Evolutionary conservation across 2,797 vertebrate species (phyloP).

Genomic region (Gadopsis marmoratus): DNA sequence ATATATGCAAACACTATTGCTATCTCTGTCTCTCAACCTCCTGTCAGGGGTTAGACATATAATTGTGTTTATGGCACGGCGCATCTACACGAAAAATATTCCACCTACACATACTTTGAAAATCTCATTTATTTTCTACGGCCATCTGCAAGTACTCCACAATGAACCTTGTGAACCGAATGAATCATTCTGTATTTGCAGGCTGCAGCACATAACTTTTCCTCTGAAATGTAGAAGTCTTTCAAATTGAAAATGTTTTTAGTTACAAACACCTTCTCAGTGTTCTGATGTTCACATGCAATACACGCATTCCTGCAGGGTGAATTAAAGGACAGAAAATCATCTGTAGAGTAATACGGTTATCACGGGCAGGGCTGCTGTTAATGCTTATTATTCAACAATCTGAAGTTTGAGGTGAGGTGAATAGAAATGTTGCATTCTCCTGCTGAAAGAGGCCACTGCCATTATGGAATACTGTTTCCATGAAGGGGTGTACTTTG

Average conservation of each 20-base stretch:
- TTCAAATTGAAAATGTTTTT: conserved; percentile 63
- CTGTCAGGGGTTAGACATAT: conserved; percentile 78
- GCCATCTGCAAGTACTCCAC: conserved; percentile 78
- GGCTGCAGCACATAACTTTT: conserved; percentile 58
- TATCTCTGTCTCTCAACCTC: conserved; percentile 74
- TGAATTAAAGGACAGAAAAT: conserved; percentile 33
- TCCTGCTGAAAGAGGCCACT: too few relatives aligned
- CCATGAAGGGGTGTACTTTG: too few relatives aligned
- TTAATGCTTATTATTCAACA: background rate
- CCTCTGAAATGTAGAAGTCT: conserved; percentile 61
- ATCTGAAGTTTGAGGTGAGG: conserved; percentile 5
- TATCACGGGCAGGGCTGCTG: background rate
- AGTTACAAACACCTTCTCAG: conserved; percentile 45
- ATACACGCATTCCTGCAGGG: background rate
- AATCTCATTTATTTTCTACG: conserved; percentile 80
- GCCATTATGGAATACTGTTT: too few relatives aligned
- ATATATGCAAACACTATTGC: conserved; percentile 71
- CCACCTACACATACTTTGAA: conserved; percentile 83
- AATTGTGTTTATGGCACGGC: conserved; percentile 77
- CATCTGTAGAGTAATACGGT: background rate
- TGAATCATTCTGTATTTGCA: conserved; percentile 72
- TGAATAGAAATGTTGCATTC: background rate
- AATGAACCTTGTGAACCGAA: conserved; percentile 77
- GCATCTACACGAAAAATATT: conserved; percentile 76
- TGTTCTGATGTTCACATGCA: conserved; percentile 24